phyloP scores from a whole-genome alignment of 2,888 invertebrate species.

The Trissolcus brochymenae region DNA sequence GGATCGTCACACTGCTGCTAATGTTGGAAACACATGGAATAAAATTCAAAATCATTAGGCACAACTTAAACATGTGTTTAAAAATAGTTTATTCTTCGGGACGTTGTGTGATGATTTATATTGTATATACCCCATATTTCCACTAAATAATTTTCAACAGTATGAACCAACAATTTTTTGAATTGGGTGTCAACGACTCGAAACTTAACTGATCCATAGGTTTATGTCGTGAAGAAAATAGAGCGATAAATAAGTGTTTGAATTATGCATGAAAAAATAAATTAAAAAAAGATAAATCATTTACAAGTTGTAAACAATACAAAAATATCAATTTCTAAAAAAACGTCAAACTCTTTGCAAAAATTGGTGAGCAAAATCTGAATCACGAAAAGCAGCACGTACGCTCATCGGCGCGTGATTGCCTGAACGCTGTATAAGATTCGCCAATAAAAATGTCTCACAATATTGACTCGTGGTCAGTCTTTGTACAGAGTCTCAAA shows the following conservation, averaged over 20 bases:
- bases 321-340: slow-evolving; percentile 9
- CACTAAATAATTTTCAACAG: no score
- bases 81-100: no score
- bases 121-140: no score
- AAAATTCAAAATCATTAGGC: no score
- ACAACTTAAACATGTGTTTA: no score
- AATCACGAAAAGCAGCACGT: slow-evolving; percentile 40
- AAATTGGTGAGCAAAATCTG: slow-evolving; percentile 29
- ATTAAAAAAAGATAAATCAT: not conserved
- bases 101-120: no score
- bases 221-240: no score
- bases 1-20: no score
- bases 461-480: slow-evolving; percentile 25
- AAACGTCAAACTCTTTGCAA: slow-evolving; percentile 14
- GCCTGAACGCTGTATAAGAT: slow-evolving; percentile 20
- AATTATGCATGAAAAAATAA: slow-evolving; percentile 1
- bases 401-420: slow-evolving; percentile 46
- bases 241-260: slow-evolving; percentile 1
- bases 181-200: no score
- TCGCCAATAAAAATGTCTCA: slow-evolving; percentile 26
- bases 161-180: no score
- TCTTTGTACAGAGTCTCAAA: slow-evolving; percentile 7
- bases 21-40: no score
- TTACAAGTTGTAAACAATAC: slow-evolving; percentile 29
- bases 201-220: no score